phyloP scores from a whole-genome alignment of 2,113 vertebrate genomes.

The Carassius auratus region DNA sequence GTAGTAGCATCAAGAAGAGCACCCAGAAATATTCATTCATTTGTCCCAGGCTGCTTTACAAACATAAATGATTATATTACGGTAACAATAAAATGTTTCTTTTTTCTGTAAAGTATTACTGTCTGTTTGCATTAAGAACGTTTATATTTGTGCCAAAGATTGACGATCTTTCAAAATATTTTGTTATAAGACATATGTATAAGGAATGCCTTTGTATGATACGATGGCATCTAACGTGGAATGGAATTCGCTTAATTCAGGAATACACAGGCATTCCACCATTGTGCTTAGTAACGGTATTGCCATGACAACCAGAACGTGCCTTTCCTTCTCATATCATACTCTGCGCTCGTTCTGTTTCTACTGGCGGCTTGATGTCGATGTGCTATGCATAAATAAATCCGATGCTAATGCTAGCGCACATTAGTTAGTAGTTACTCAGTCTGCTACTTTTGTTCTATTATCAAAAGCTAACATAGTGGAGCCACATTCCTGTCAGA shows the following conservation, averaged over 20 bases:
- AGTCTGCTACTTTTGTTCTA: not conserved
- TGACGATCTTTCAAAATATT: not conserved
- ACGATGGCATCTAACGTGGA: not conserved
- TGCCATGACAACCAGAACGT: conserved; percentile 49
- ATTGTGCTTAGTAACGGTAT: conserved; percentile 15
- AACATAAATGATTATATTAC: conserved; percentile 17
- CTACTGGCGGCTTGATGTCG: not conserved
- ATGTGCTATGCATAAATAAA: not conserved
- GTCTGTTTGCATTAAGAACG: not conserved
- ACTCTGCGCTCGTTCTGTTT: conserved; percentile 26
- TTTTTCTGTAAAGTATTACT: conserved; percentile 20
- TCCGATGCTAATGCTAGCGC: not conserved
- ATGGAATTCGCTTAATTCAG: not conserved
- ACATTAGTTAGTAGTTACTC: not conserved
- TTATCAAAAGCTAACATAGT: not conserved
- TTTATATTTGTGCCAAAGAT: not conserved
- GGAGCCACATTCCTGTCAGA: not conserved
- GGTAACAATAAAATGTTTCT: conserved; percentile 29
- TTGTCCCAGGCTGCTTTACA: conserved; percentile 43
- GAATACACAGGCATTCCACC: not conserved
- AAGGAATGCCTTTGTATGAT: not conserved
- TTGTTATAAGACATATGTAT: not conserved
- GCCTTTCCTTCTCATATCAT: conserved; percentile 12
- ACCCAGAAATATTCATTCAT: not conserved
- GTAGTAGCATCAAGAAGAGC: conserved; percentile 32